phyloP scores from a whole-genome alignment of 1,140 invertebrate genomes.

The Armadillidium nasatum region DNA sequence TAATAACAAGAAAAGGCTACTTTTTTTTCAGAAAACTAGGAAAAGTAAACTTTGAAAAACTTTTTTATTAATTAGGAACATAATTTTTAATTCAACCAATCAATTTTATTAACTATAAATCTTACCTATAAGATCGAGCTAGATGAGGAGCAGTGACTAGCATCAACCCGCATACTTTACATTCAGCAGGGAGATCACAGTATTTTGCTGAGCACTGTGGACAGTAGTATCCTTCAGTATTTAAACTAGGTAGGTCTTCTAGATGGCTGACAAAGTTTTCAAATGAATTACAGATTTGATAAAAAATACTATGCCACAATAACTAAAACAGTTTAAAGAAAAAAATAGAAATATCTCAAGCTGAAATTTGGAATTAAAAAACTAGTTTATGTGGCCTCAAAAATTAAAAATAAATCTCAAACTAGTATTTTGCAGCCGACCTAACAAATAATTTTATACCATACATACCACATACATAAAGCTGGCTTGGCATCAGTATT shows the following conservation, averaged over 20 bases:
- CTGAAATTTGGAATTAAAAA: too few species aligned
- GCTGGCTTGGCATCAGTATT: constrained; percentile 41
- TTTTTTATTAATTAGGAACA: too few species aligned
- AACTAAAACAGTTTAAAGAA: neutral
- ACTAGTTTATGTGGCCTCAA: too few species aligned
- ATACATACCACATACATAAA: constrained; percentile 40
- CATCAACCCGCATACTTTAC: constrained; percentile 87
- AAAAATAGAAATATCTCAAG: neutral
- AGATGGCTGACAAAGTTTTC: constrained; percentile 62
- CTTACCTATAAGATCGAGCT: constrained; percentile 77
- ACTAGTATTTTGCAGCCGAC: too few species aligned
- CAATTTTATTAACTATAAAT: too few species aligned
- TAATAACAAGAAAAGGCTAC: too few species aligned
- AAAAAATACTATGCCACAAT: neutral
- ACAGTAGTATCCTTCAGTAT: constrained; percentile 82
- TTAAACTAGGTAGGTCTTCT: constrained; percentile 59
- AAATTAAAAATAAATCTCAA: too few species aligned
- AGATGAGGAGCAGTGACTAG: constrained; percentile 96
- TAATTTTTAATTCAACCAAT: too few species aligned
- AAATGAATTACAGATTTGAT: constrained; percentile 16
- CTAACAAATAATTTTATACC: too few species aligned
- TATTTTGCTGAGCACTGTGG: constrained; percentile 95
- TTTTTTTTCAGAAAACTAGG: too few species aligned
- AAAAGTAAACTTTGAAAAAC: too few species aligned
- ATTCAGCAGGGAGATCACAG: constrained; percentile 95